Evolutionary conservation across 2,888 invertebrate species (phyloP), one percentile per base, ranked within the genome.

Genomic region (Tenthredo notha): DNA sequence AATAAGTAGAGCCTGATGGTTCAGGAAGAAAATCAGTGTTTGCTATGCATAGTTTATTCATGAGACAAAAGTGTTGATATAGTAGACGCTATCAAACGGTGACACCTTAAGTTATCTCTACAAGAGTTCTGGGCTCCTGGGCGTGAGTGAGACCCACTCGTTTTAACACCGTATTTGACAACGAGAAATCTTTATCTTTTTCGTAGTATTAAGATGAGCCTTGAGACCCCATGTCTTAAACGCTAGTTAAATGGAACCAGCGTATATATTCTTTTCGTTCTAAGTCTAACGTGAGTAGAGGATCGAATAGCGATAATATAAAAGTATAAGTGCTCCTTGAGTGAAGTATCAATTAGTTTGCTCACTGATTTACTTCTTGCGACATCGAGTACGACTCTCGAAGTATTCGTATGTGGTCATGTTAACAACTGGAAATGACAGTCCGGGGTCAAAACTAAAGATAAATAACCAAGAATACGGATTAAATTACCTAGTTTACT

Each of bases 41-140:
- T 37, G 80, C 21, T 40, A 50, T 67, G 67, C 12, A 61, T 80
- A 80, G 58, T 80, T 80, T 61, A 80, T 80, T 58, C 80, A 40
- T 80, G 37, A 33, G 50, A 37, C 21, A 80, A 33, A 33, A 29
- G 77, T 75, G 47, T 50, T 47, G 50, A 50, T 77, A 54, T 77
- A 40, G 61, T 61, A 61, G n/a, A 21, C 21, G 61, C 61, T 58
- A 50, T 80, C 58, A 25, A 80, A 80, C n/a, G n/a, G 12, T 61
- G 80, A 80, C 80, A 80, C 50, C 25, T 77, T 77, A 25, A 77
- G 33, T 77, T 77, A 77, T 77, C 77, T 47, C 29, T 77, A 80
- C 80, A 40, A 80, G 80, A 80, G n/a, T 80, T 80, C 40, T 40
- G 50, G 29, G 80, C 80, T 80, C 33, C 78, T 80, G 78, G 61